A percentile compares a stretch with the other conserved stretches of the same genome.
These are phyloP conservation scores for Ferdinandea cuprea DNA, from an alignment of 2,888 invertebrate genomes.

Conservation along the genomic window DNA sequence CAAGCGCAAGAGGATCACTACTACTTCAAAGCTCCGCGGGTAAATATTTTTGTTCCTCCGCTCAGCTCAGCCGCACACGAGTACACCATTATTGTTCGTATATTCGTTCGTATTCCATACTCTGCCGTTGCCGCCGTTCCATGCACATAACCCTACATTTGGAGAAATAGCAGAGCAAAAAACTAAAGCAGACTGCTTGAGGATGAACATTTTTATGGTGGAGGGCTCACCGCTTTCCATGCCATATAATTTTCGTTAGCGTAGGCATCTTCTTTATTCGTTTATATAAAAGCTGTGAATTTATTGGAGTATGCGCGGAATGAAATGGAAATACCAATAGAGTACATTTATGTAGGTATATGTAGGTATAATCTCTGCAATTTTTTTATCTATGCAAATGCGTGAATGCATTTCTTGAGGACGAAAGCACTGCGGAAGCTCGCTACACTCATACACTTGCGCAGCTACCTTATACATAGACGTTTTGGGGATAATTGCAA, in stretches of 20 bases:
- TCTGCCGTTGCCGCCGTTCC: too few species aligned
- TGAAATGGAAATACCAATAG: slow-evolving; percentile 41
- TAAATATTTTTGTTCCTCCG: slow-evolving; percentile 57
- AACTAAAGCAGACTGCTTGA: slow-evolving; percentile 47
- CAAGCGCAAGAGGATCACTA: slow-evolving; percentile 61
- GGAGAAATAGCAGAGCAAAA: slow-evolving; percentile 41
- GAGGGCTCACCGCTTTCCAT: slow-evolving; percentile 33
- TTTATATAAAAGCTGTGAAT: slow-evolving; percentile 41
- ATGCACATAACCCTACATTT: slow-evolving; percentile 24
- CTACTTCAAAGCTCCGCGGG: slow-evolving; percentile 42
- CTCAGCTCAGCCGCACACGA: slow-evolving; percentile 2
- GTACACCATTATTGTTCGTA: background rate
- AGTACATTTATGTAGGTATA: too few species aligned
- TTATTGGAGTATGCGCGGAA: slow-evolving; percentile 69
- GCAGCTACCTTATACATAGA: background rate
- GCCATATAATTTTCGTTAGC: slow-evolving; percentile 53
- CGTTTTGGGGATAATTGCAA: slow-evolving; percentile 19
- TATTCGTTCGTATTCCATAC: background rate
- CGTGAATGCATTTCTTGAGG: slow-evolving; percentile 64
- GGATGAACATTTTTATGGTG: slow-evolving; percentile 52
- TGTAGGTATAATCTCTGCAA: too few species aligned
- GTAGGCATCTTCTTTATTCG: slow-evolving; percentile 46
- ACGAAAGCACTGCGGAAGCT: slow-evolving; percentile 43
- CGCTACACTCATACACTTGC: background rate
- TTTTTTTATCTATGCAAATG: slow-evolving; percentile 53